Base-by-base conservation (phyloP, 2,888 invertebrate species). In the Phalera bucephala region DNA sequence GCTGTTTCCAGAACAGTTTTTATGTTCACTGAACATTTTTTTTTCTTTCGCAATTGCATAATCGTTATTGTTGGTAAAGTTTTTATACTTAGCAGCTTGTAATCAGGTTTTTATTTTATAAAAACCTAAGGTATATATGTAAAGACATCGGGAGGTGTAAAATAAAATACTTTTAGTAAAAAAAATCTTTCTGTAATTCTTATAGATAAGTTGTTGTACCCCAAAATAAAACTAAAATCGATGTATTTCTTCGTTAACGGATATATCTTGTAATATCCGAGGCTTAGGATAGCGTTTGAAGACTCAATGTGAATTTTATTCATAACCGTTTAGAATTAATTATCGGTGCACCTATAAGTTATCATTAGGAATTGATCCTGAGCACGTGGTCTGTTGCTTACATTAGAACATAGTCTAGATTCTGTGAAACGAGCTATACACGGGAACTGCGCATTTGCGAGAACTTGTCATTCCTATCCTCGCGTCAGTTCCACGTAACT, bases 71-170 rank as follows among this genome's bases (percentile, higher is more conserved):
- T 87, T 85, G 80, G 79, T 78, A 67, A 77, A 71, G 62, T 80
- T 82, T 84, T 83, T 84, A 79, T 81, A 82, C 68, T 74, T 76
- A 78, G 77, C 84, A 80, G 85, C 84, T 86, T 87, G 77, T 85
- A 83, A 84, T 81, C 82, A 72, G 78, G 77, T 77, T 80, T 79
- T 80, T 75, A 66, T 81, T 78, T 77, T 69, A 64, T 64, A 63
- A 65, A 66, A 71, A 57, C 70, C 77, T 80, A 75, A 80, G 72
- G 79, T 81, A 81, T 63, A 54, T 45, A 66, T 83, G 81, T 87
- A 69, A 83, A 78, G 70, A 71, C 80, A 84, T 77, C 69, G 70
- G 72, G 68, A 73, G 77, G 75, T 84, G 81, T 86, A 75, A 72
- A 83, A 84, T 84, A 82, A 59, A 82, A 80, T 82, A 81, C 77